Base-by-base conservation (phyloP, 2,888 invertebrate species). In the Anodontia alba region DNA sequence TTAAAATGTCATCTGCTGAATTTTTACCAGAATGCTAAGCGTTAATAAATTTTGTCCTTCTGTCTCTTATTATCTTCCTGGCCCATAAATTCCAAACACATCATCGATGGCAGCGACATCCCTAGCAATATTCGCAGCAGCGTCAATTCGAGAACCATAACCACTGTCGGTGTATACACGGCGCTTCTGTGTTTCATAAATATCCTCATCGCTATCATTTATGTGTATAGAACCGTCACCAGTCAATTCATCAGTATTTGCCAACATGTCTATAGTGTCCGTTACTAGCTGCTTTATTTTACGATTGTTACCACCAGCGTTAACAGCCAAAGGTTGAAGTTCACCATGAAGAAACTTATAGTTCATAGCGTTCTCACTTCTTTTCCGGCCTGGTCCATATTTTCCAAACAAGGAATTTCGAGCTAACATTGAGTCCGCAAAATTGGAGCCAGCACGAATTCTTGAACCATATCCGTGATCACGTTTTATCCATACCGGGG, bases 81-180 rank as follows among this genome's bases (percentile, higher is more conserved):
- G 79, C 33, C 82, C 82, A 36, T 70, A 71, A 23, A 42, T 29
- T 26, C 82, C 73, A 33, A 70, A 82, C 20, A 82, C 20, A 20
- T 38, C 69, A 26, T 76, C 62, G n/a, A 70, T 70, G 3, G 68
- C 54, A 8, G 69, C 42, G 0, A 66, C n/a, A 31, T 82, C 76
- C 1, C 51, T 54, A 0, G 82, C 82, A 31, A 82, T n/a, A 23
- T 79, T 67, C 29, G 54, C 73, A 31, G 76, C 82, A 38, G 82
- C 73, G 7, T 66, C 43, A 20, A 78, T 76, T 43, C 82, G 29
- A 12, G 78, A 75, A 0, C 75, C 75, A 26, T 79, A 76, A 0
- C 82, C 82, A 33, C 76, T 79, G 36, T 76, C 78, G n/a, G 51
- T 46, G 0, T n/a, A 43, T 31, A 80, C 33, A 5, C 43, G 31